A percentile compares a stretch with the other conserved stretches of the same genome.
These are phyloP conservation scores for Oreochromis tanganicae DNA, from an alignment of 2,113 vertebrate species.

Conservation along the genomic window DNA sequence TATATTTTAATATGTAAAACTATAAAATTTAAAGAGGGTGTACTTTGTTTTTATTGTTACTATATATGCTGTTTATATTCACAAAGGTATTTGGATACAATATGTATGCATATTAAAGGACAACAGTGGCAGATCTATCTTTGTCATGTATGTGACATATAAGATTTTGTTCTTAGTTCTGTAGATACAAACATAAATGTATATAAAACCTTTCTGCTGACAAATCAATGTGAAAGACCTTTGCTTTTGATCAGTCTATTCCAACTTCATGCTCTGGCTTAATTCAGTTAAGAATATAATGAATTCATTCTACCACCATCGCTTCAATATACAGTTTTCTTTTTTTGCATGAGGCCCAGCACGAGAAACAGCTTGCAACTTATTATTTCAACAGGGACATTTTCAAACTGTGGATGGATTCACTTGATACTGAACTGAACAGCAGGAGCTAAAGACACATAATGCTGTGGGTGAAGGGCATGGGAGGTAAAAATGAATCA, in stretches of 20 bases:
- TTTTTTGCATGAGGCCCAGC: not conserved
- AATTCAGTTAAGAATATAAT: not conserved
- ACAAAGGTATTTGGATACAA: not conserved
- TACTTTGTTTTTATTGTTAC: not conserved
- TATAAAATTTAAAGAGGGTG: not conserved
- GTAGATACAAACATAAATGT: not conserved
- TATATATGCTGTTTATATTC: not conserved
- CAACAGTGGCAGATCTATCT: not conserved
- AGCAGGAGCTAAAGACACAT: conserved; percentile 13
- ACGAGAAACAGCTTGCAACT: conserved; percentile 2
- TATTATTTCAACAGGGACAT: not conserved
- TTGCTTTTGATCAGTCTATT: not conserved
- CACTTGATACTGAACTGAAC: not conserved
- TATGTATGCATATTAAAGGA: not conserved
- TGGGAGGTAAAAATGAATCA: conserved; percentile 9
- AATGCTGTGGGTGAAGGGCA: conserved; percentile 6
- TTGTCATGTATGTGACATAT: not conserved
- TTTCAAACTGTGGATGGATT: conserved; percentile 1
- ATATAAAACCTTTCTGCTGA: not conserved
- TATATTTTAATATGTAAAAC: not conserved
- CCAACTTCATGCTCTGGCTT: not conserved
- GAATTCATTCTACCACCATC: not conserved
- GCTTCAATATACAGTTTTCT: not conserved
- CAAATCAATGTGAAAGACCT: not conserved
- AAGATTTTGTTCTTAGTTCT: not conserved